These are phyloP conservation scores for Phacellophora camtschatica DNA, from an alignment of 30 jellyfish, hydroid and myxozoan genomes.

Conservation along the genomic window DNA sequence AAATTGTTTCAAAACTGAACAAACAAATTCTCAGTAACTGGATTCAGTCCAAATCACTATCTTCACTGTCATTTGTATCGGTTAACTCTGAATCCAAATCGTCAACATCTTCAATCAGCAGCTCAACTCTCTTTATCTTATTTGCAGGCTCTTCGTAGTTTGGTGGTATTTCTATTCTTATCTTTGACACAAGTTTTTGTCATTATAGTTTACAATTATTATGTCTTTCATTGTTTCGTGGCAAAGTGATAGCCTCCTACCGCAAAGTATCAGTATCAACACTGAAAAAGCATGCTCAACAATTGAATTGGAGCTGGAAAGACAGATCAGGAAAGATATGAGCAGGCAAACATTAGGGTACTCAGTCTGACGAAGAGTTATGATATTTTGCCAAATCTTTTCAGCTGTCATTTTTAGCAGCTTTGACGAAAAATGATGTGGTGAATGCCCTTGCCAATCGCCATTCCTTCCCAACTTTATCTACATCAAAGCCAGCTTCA, in stretches of 20 bases:
- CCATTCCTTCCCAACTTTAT: not conserved
- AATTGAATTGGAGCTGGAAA: conserved; percentile 39
- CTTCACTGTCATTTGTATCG: not conserved
- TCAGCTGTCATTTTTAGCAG: not conserved
- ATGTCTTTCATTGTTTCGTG: conserved; percentile 22
- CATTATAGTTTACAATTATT: not conserved
- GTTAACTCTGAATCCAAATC: conserved; percentile 8
- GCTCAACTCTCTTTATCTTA: conserved; percentile 7
- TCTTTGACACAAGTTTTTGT: conserved; percentile 7
- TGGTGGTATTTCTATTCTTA: conserved; percentile 19
- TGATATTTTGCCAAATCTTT: conserved; percentile 30
- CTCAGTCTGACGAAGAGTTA: conserved; percentile 26
- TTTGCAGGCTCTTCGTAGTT: conserved; percentile 19
- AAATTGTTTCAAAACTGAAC: too few species aligned
- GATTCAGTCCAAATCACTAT: too few species aligned
- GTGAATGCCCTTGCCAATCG: too few species aligned
- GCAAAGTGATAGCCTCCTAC: conserved; percentile 24
- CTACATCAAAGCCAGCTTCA: too few species aligned
- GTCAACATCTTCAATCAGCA: conserved; percentile 16
- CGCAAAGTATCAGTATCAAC: conserved; percentile 14
- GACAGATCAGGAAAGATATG: conserved; percentile 24
- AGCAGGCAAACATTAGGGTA: conserved; percentile 20
- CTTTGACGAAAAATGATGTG: too few species aligned
- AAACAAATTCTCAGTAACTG: too few species aligned
- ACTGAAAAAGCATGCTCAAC: conserved; percentile 27